These are phyloP conservation scores for Tiliqua scincoides DNA, from an alignment of 2,113 vertebrate species.

Conservation along the genomic window DNA sequence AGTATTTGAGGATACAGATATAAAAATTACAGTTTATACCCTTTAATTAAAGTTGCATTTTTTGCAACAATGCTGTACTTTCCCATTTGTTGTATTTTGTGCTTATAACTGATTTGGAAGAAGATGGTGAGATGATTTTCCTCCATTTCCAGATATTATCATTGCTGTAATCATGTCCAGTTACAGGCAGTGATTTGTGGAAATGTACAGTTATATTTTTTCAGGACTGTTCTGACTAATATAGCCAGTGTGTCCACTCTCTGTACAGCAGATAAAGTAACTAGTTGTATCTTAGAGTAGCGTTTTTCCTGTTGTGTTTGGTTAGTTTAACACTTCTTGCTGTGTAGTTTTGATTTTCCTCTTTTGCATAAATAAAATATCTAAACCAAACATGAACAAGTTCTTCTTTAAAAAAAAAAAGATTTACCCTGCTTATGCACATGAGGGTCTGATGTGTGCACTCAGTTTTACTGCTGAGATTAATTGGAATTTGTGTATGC, in stretches of 20 bases:
- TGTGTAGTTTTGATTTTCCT: background rate
- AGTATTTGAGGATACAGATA: conserved; percentile 83
- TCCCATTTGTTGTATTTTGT: background rate
- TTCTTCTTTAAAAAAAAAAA: too few relatives aligned
- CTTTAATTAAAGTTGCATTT: conserved; percentile 68
- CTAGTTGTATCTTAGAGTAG: background rate
- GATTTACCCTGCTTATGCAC: too few relatives aligned
- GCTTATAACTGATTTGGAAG: background rate
- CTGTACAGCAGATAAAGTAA: background rate
- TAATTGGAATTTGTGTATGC: background rate
- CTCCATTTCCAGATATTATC: background rate
- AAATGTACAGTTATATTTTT: background rate
- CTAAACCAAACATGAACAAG: background rate
- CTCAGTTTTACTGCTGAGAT: background rate
- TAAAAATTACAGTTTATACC: conserved; percentile 89
- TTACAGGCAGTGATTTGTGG: background rate
- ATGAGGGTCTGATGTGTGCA: background rate
- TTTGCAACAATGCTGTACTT: background rate
- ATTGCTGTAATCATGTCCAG: background rate
- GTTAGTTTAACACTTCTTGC: background rate
- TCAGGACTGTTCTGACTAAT: background rate
- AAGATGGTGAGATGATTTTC: conserved; percentile 9
- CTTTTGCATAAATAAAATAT: background rate
- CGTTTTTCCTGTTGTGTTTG: background rate
- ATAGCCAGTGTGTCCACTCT: conserved; percentile 58